phyloP scores from a whole-genome alignment of 2,888 invertebrate genomes.

The Actias luna region DNA sequence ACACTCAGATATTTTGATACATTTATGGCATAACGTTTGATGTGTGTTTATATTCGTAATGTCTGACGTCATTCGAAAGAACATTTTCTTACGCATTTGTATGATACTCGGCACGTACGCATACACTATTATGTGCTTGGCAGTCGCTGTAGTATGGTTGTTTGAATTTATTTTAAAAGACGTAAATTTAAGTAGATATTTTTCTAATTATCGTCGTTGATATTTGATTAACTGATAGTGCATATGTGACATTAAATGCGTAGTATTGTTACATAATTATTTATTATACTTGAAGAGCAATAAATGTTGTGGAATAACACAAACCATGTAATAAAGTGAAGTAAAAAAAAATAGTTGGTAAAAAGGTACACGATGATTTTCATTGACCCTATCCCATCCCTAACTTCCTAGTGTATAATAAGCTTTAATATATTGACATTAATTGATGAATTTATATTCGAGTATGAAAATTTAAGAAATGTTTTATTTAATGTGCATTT shows the following conservation, averaged over 20 bases:
- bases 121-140: constrained; percentile 26
- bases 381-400: constrained; percentile 37
- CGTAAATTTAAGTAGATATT: constrained; percentile 45
- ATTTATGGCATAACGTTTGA: constrained; percentile 35
- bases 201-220: constrained; percentile 54
- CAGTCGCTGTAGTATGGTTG: constrained; percentile 26
- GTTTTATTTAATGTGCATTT: too few relatives aligned
- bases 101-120: constrained; percentile 28
- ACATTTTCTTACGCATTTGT: constrained; percentile 20
- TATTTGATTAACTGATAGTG: constrained; percentile 57
- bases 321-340: constrained; percentile 49
- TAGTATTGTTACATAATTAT: constrained; percentile 44
- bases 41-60: constrained; percentile 24
- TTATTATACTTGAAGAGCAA: constrained; percentile 63
- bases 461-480: background rate
- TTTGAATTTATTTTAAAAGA: constrained; percentile 47
- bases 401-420: constrained; percentile 5
- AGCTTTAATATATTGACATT: background rate
- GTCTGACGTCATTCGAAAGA: constrained; percentile 18
- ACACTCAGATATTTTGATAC: constrained; percentile 38
- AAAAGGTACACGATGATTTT: constrained; percentile 72
- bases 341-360: constrained; percentile 57
- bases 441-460: background rate
- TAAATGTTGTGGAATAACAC: constrained; percentile 55
- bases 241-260: constrained; percentile 55